Evolutionary conservation across 2,888 invertebrate genomes (phyloP).

Genomic region (Hesperia comma): DNA sequence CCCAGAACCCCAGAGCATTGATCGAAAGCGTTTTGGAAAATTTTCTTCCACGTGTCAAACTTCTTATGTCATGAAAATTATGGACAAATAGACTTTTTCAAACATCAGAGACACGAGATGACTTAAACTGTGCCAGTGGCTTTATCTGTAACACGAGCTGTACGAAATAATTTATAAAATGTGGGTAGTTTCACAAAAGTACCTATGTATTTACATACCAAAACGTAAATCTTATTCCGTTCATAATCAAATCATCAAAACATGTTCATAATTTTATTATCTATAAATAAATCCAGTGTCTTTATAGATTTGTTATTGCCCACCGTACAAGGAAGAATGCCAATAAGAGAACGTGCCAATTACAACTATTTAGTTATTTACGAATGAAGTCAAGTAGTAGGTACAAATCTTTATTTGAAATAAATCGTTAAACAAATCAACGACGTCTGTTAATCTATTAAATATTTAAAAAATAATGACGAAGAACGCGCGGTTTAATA

Average conservation of each 20-base stretch:
- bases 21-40: no score
- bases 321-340: slow-evolving; percentile 35
- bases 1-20: no score
- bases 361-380: slow-evolving; percentile 46
- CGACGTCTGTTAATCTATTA: background rate
- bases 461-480: slow-evolving; percentile 20
- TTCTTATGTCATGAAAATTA: no score
- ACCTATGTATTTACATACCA: background rate
- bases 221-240: background rate
- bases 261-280: background rate
- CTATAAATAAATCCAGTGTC: slow-evolving; percentile 17
- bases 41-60: no score
- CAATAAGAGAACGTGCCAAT: slow-evolving; percentile 47
- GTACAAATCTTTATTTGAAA: slow-evolving; percentile 37
- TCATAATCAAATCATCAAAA: background rate
- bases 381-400: slow-evolving; percentile 43
- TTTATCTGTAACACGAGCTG: no score
- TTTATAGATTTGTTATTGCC: slow-evolving; percentile 32
- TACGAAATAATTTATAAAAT: background rate
- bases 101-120: no score
- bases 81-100: no score
- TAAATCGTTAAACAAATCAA: slow-evolving; percentile 22
- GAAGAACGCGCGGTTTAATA: slow-evolving; percentile 23
- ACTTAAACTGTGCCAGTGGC: no score
- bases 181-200: slow-evolving; percentile 3